A percentile compares a stretch with the other conserved stretches of the same genome.
Conservation (phyloP, 2,888 invertebrate genomes). For the Monopis laevigella region DNA sequence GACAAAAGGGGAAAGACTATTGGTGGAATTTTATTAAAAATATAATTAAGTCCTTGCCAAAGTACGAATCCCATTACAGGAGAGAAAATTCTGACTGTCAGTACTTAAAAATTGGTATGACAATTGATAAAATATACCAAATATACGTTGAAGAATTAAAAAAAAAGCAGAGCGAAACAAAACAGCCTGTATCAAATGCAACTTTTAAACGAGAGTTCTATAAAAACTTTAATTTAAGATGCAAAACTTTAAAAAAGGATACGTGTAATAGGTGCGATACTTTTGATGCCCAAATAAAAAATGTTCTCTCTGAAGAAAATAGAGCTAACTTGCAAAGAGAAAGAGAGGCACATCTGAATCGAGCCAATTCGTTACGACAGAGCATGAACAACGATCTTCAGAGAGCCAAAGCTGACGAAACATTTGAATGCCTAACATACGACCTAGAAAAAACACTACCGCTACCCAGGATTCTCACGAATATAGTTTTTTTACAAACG, state of each 20-base stretch:
- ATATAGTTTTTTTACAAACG: slow-evolving; percentile 23
- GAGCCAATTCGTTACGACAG: slow-evolving; percentile 14
- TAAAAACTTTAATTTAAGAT: slow-evolving; percentile 19
- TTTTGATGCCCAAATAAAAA: slow-evolving; percentile 15
- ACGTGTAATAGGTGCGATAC: slow-evolving; percentile 19
- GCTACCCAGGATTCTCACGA: slow-evolving; percentile 21
- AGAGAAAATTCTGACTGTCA: no score
- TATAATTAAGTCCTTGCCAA: no score
- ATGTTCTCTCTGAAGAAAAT: slow-evolving; percentile 8
- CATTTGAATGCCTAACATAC: slow-evolving; percentile 17
- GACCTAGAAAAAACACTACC: slow-evolving; percentile 19
- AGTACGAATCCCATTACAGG: no score
- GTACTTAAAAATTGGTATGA: no score
- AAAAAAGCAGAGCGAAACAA: no score
- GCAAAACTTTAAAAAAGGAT: slow-evolving; percentile 16
- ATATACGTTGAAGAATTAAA: no score
- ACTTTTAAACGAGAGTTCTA: no score
- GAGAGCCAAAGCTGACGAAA: slow-evolving; percentile 15
- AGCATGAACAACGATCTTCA: slow-evolving; percentile 17
- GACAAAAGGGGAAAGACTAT: no score
- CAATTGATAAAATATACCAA: no score
- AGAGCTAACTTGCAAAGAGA: neutral
- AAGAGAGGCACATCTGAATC: neutral
- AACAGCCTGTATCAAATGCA: no score
- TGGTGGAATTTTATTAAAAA: no score